Base-by-base conservation (phyloP, 2,797 vertebrate species). In the Epinephelus malabaricus region DNA sequence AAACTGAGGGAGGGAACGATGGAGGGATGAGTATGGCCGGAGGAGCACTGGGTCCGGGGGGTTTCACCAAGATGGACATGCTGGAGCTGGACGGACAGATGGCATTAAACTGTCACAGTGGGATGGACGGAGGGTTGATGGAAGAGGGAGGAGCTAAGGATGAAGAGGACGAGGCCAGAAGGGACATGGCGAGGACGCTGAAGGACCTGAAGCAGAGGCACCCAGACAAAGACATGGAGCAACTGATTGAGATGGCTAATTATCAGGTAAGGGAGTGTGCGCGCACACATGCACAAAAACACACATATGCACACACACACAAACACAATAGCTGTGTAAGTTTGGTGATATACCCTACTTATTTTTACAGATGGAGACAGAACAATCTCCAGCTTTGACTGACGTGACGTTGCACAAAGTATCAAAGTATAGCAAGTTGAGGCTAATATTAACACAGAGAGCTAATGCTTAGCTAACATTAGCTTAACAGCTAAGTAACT, bases 181-280 rank as follows among this genome's bases (percentile, higher is more conserved):
- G 96, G 73, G 96, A 96, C 79, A 97, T 97, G 96, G 96, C 96
- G 0, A 94, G 89, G 53, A 95, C 93, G 0, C 92, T 97, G 79
- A 96, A 96, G 90, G 96, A 97, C 54, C 94, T 97, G 53, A 96
- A 96, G 76, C 96, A 97, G 82, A 94, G 95, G 54, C 95, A 97
- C 73, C 96, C 96, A 0, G 96, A 96, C 5, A 97, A 96, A 84
- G 96, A 96, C 92, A 96, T 95, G 95, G 96, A 97, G 84, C 96
- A 97, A 85, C 94, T 97, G 12, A 95, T 97, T 19, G 96, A 97
- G 87, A 94, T 97, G 94, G 96, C 96, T 50, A 97, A 97, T 79
- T 97, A 97, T 78, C 96, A 97, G 83, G 95, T 96, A 14, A 71
- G 79, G 55, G 45, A 68, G 9, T 30, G 19, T n/a, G 1, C 10